Percentiles rank a stretch among this genome's conserved stretches.
Evolutionary conservation across 2,888 invertebrate species (phyloP).

Genomic region (Polymixis flavicincta): DNA sequence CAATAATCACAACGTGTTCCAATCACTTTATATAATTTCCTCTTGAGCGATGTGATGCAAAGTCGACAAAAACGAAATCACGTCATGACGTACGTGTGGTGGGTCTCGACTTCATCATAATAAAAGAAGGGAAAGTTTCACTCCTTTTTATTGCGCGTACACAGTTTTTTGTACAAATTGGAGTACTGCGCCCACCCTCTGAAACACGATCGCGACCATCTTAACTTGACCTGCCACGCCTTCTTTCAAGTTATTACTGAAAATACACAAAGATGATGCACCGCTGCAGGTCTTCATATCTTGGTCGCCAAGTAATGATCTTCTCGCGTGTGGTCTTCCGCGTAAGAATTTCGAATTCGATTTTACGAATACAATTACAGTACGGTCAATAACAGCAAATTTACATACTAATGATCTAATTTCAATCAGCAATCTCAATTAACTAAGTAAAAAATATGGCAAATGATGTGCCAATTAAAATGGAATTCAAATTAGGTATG

Average conservation of each 20-base stretch:
- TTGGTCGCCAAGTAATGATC: constrained; percentile 77
- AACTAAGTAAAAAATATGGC: constrained; percentile 72
- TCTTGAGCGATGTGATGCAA: constrained; percentile 43
- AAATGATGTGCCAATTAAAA: constrained; percentile 77
- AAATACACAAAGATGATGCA: constrained; percentile 69
- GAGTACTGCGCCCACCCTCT: constrained; percentile 78
- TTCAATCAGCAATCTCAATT: constrained; percentile 72
- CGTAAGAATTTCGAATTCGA: constrained; percentile 74
- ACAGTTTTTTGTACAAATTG: constrained; percentile 77
- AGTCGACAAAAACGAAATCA: constrained; percentile 57
- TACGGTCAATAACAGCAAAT: constrained; percentile 71
- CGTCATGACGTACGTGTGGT: constrained; percentile 65
- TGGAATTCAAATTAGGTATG: constrained; percentile 75
- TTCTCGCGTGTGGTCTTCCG: constrained; percentile 83
- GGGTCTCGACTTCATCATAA: constrained; percentile 71
- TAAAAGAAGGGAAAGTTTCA: constrained; percentile 76
- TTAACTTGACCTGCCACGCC: constrained; percentile 68
- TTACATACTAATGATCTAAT: constrained; percentile 78
- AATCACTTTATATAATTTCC: constrained; percentile 59
- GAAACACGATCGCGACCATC: constrained; percentile 74
- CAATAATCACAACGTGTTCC: constrained; percentile 47
- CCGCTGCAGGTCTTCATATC: constrained; percentile 69
- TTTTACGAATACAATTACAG: constrained; percentile 75
- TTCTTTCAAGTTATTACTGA: constrained; percentile 66
- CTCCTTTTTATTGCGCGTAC: constrained; percentile 73